These are phyloP conservation scores for Alces alces DNA, from an alignment of 2,113 vertebrate genomes.

Conservation along the genomic window DNA sequence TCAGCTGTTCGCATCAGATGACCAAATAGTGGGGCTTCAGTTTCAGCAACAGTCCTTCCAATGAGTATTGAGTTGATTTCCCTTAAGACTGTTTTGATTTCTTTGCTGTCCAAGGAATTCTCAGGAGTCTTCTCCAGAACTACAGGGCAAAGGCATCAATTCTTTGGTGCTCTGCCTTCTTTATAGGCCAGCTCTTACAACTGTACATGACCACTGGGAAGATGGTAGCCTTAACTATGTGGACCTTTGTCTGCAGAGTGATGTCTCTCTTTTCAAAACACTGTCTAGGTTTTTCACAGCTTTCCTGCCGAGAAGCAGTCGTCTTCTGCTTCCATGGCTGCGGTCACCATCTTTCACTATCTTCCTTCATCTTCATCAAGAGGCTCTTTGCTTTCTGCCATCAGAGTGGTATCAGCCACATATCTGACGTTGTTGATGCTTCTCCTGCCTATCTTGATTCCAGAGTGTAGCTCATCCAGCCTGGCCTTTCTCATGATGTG, in stretches of 20 bases:
- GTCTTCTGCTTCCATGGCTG: not conserved
- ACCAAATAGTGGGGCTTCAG: not conserved
- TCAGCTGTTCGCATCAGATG: fast-evolving
- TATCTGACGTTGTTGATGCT: not conserved
- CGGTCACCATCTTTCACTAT: not conserved
- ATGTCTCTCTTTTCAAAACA: not conserved
- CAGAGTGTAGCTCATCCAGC: not conserved
- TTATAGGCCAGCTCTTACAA: not conserved
- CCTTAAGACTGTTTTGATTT: not conserved
- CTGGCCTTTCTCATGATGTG: not conserved
- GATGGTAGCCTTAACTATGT: not conserved
- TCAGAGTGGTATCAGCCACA: not conserved
- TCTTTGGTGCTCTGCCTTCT: not conserved
- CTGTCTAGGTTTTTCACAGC: not conserved
- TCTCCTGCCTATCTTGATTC: not conserved
- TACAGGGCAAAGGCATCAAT: not conserved
- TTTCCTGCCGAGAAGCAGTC: not conserved
- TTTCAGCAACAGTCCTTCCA: not conserved
- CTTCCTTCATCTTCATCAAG: not conserved
- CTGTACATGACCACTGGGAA: not conserved
- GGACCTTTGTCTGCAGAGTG: not conserved
- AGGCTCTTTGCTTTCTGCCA: not conserved
- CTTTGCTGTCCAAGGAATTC: not conserved
- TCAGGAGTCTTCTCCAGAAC: not conserved
- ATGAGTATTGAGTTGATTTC: not conserved